Base-by-base conservation (phyloP, 2,797 vertebrate species). In the Poecilia velifera region DNA sequence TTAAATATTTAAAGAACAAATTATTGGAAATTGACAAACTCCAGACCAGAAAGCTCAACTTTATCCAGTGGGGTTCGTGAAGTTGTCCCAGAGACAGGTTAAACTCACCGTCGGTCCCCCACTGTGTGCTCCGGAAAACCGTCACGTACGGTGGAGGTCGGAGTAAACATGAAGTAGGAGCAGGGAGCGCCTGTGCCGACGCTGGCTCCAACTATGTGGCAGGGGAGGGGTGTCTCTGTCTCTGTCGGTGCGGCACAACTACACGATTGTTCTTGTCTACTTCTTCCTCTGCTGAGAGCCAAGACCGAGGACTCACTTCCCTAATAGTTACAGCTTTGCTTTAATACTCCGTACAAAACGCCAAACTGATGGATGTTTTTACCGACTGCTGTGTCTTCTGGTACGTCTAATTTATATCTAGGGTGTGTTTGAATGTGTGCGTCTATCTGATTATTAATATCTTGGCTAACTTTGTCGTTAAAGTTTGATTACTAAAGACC, bases 121-220 rank as follows among this genome's bases (percentile, higher is more conserved):
- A 4, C 2, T 81, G 83, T 64, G 73, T 18, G 6, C 13, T 22
- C 22, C 51, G 72, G 62, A 70, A 14, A 7, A 41, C 34, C 59
- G 55, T 66, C 46, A 66, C 64, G 53, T n/a, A 59, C 73, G 46
- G 59, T 86, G 25, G 43, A 72, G 87, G 86, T 82, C 82, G 80
- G 87, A 88, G 80, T 79, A 81, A 89, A 85, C 82, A 78, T 73
- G 73, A 90, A 91, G 91, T 88, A 89, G 74, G 75, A 28, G 68
- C 70, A 78, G 83, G 88, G 79, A 88, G 85, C 77, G 89, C 77
- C 89, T 85, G 91, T 74, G 51, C 74, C 49, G 82, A 77, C 73
- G 82, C 85, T 85, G 89, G 81, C 80, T 82, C 41, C 84, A 83
- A 85, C 91, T 92, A 94, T 94, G 92, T 95, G 94, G 93, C 90